A percentile compares a stretch with the other conserved stretches of the same genome.
Evolutionary conservation across 2,797 vertebrate species (phyloP).

Genomic region (Harpagifer antarcticus): DNA sequence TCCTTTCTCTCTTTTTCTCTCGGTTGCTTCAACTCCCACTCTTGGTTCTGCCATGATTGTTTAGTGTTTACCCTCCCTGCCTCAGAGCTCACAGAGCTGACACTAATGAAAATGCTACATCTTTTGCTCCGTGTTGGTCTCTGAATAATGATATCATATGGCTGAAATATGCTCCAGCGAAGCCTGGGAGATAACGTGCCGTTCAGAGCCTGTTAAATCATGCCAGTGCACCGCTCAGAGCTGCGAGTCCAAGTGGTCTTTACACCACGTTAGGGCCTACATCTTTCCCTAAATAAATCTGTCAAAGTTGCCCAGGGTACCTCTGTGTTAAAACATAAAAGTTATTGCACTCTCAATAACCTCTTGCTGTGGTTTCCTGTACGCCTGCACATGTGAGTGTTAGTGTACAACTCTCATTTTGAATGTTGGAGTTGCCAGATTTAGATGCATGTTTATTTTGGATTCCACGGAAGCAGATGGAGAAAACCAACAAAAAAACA

Average conservation of each 20-base stretch:
- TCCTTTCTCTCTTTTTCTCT: conserved; percentile 13
- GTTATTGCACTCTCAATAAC: conserved; percentile 73
- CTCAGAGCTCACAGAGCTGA: conserved; percentile 86
- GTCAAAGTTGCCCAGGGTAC: conserved; percentile 83
- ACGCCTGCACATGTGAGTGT: conserved; percentile 17
- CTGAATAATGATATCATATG: conserved; percentile 85
- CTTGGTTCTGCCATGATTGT: conserved; percentile 84
- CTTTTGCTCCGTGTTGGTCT: conserved; percentile 72
- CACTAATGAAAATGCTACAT: conserved; percentile 74
- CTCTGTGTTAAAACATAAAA: conserved; percentile 84
- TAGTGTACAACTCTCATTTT: conserved; percentile 29
- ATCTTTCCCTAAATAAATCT: conserved; percentile 86
- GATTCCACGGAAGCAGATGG: conserved; percentile 72
- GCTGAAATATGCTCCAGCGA: conserved; percentile 81
- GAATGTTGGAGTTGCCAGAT: conserved; percentile 38
- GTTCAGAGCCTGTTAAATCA: conserved; percentile 85
- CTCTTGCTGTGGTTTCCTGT: conserved; percentile 39
- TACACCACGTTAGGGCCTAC: conserved; percentile 84
- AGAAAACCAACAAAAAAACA: conserved; percentile 16
- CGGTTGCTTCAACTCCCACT: conserved; percentile 25
- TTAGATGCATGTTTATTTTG: conserved; percentile 51
- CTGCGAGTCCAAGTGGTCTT: conserved; percentile 86
- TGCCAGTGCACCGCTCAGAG: conserved; percentile 77
- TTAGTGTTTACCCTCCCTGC: conserved; percentile 88
- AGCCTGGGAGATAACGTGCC: conserved; percentile 83